A percentile compares a stretch with the other conserved stretches of the same genome.
Evolutionary conservation across 1,140 invertebrate species (phyloP).

Genomic region (Drosophila guanche): DNA sequence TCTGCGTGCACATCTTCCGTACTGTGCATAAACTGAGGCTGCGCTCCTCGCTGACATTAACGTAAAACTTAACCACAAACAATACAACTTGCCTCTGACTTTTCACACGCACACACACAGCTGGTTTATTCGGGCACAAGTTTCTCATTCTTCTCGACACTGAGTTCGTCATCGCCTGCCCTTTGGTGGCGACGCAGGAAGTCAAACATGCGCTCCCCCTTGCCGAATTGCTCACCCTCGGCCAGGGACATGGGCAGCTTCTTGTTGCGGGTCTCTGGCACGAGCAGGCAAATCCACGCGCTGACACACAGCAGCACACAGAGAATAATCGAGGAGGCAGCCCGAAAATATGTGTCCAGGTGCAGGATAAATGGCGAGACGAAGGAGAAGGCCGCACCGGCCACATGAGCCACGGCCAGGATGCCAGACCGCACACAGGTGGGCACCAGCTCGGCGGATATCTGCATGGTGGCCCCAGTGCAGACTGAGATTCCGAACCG

Average conservation of each 20-base stretch:
- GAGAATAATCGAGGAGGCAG: conserved; percentile 84
- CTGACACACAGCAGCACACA: conserved; percentile 85
- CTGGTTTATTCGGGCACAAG: conserved; percentile 37
- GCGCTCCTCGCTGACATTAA: no score
- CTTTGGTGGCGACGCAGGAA: conserved; percentile 41
- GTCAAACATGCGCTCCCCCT: conserved; percentile 82
- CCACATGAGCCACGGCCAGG: conserved; percentile 84
- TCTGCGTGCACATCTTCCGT: no score
- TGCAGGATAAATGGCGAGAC: conserved; percentile 75
- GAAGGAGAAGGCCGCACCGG: conserved; percentile 84
- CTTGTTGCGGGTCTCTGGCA: conserved; percentile 86
- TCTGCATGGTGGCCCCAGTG: conserved; percentile 86
- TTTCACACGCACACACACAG: conserved; percentile 4
- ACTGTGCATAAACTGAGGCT: no score
- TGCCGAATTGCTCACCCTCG: conserved; percentile 86
- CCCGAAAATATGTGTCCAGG: conserved; percentile 82
- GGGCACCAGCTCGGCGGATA: conserved; percentile 87
- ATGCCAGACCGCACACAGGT: conserved; percentile 86
- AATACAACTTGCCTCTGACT: no score
- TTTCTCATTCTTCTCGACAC: conserved; percentile 44
- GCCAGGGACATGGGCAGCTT: conserved; percentile 85
- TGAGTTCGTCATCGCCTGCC: conserved; percentile 3
- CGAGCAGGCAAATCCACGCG: conserved; percentile 84
- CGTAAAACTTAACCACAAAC: no score
- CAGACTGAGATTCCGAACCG: conserved; percentile 86